Evolutionary conservation across 1,140 invertebrate species (phyloP), one percentile per base, ranked within the genome.

Genomic region (Calliphora vicina): DNA sequence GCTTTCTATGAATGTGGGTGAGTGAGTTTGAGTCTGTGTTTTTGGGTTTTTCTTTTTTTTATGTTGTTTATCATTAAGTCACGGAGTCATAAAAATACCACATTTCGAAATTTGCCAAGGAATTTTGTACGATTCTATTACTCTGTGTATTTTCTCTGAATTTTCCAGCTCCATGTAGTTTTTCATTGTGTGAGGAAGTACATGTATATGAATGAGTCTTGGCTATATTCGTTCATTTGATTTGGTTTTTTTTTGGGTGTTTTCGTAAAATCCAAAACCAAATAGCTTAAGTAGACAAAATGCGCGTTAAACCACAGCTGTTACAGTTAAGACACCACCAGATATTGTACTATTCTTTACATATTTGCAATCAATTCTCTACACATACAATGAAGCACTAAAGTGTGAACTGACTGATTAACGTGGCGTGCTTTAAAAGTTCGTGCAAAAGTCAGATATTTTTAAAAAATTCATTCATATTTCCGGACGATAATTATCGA

Each of bases 201-300:
- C 29, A 2, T 43, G 42, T 43, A 43, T 3, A 45, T 50, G 12
- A 15, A 3, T n/a, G 17, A 12, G 17, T 50, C 17, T 50, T 10
- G 0, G 13, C 1, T 67, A 23, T 67, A 23, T 67, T 23, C 57
- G 20, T 20, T 67, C 20, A 23, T 67, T 67, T 67, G 6, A 4
- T 67, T 67, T 17, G 4, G 0, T 57, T 8, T 57, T 57, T 57
- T 50, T 50, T 10, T 50, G n/a, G n/a, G n/a, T n/a, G 2, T 50
- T 50, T 50, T 50, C 2, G 45, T 50, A 50, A 57, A 57, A 57
- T 57, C 50, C 35, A 35, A 35, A 67, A 67, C 61, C 61, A 23
- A 67, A 67, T 67, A 67, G n/a, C 61, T 67, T 67, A 67, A 67
- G 20, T 67, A 25, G 61, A 67, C 61, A 67, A 67, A 67, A 67